Percentiles rank a stretch among this genome's conserved stretches.
Conservation (phyloP, 2,888 invertebrate genomes). For the Tubulanus polymorphus region DNA sequence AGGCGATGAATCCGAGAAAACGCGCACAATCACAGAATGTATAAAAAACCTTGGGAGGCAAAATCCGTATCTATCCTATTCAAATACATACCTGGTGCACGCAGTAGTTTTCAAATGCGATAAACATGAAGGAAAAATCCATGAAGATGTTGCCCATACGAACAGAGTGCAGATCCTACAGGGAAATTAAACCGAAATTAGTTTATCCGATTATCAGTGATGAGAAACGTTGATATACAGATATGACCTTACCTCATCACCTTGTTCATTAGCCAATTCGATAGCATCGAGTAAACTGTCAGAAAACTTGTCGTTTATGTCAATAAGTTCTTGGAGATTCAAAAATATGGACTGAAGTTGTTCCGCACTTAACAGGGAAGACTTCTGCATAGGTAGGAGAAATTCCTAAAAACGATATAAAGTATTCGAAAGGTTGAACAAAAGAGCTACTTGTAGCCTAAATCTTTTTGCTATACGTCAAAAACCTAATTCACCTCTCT, state of each 20-base stretch:
- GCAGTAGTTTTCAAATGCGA: constrained; percentile 92
- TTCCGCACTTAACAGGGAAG: constrained; percentile 83
- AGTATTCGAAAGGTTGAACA: not conserved
- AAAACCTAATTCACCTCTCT: constrained; percentile 65
- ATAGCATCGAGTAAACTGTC: constrained; percentile 81
- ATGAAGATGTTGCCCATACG: constrained; percentile 87
- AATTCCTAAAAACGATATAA: constrained; percentile 45
- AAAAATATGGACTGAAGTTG: constrained; percentile 89
- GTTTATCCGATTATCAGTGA: not conserved
- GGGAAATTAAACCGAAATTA: too few relatives aligned
- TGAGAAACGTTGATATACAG: not conserved
- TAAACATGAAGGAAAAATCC: constrained; percentile 82
- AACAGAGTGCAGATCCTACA: constrained; percentile 73
- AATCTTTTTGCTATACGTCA: not conserved
- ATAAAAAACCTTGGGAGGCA: too few relatives aligned
- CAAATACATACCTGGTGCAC: constrained; percentile 64
- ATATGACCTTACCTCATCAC: constrained; percentile 56
- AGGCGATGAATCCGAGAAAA: too few relatives aligned
- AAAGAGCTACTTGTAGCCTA: not conserved
- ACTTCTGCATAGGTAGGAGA: constrained; percentile 76
- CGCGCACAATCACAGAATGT: too few relatives aligned
- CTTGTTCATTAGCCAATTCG: constrained; percentile 67
- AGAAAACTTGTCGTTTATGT: constrained; percentile 70
- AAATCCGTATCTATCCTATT: not conserved
- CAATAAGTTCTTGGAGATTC: constrained; percentile 86